These are phyloP conservation scores for Emydoidea blandingii DNA, from an alignment of 2,797 vertebrate species.

Conservation along the genomic window DNA sequence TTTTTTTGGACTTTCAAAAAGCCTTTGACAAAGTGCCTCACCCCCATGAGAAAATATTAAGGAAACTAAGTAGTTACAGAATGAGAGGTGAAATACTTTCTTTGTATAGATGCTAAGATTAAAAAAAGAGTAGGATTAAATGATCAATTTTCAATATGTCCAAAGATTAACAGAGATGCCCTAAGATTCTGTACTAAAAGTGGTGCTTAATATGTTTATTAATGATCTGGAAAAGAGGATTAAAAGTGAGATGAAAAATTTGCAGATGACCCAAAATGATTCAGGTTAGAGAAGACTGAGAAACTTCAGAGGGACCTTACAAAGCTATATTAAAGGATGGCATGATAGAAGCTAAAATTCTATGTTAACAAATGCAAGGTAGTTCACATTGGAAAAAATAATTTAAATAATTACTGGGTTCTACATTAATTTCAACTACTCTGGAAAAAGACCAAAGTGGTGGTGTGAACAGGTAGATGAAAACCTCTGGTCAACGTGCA, in stretches of 20 bases:
- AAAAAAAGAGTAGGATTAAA: constrained; percentile 5
- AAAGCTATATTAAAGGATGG: not conserved
- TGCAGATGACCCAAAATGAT: not conserved
- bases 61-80: not conserved
- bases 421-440: not conserved
- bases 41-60: not conserved
- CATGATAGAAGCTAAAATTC: constrained; percentile 15
- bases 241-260: constrained; percentile 42
- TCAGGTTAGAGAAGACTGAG: not conserved
- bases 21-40: not conserved
- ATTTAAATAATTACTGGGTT: not conserved
- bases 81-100: not conserved
- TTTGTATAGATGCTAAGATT: not conserved
- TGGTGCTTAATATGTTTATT: not conserved
- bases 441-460: not conserved
- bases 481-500: constrained; percentile 8
- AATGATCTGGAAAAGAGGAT: constrained; percentile 21
- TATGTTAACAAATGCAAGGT: constrained; percentile 4
- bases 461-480: not conserved
- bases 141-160: constrained; percentile 16
- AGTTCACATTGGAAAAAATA: not conserved
- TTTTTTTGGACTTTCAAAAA: constrained; percentile 9
- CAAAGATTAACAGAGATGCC: constrained; percentile 37
- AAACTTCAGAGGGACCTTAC: not conserved
- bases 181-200: not conserved